Base-by-base conservation (phyloP, 2,797 vertebrate genomes). In the Odontamblyopus rebecca region DNA sequence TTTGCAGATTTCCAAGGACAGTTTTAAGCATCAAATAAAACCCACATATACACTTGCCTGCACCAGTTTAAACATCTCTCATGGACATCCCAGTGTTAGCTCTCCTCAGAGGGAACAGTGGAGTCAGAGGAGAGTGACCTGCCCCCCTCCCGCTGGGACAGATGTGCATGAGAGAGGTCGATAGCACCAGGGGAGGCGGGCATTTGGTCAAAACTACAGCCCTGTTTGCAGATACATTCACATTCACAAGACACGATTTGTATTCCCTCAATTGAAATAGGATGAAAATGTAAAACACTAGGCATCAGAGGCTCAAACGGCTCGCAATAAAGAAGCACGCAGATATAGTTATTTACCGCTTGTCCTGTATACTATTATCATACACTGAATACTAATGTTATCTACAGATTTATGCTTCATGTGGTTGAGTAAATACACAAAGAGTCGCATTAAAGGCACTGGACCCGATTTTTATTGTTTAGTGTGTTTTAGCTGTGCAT, bases 161-260 rank as follows among this genome's bases (percentile, higher is more conserved):
- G 77, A 85, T 54, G 63, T 53, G 69, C 26, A 51, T 71, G 77
- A 78, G 78, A 79, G 82, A 85, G 85, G 83, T 85, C 72, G 66
- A 72, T 72, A 51, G 76, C 75, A 73, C 69, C 76, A 80, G 72
- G 77, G 80, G 78, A 66, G 66, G 85, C 70, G 68, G 82, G 78
- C 82, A 76, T 89, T 90, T 87, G 79, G 89, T 90, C 85, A 86
- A 87, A 89, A 78, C 82, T 70, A 81, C 79, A 44, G 62, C 74
- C 63, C 69, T 63, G 82, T 81, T 82, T 78, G 73, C 71, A 56
- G 71, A 83, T 87, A 89, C 83, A 80, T 79, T 82, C 89, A 88
- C 88, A 88, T 89, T 81, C 73, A 81, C 75, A 85, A 87, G 81
- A 81, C 65, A 72, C 71, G 69, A 81, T 79, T 76, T 68, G 71